Base-by-base conservation (phyloP, 1,140 invertebrate species). In the Drosophila sturtevanti region DNA sequence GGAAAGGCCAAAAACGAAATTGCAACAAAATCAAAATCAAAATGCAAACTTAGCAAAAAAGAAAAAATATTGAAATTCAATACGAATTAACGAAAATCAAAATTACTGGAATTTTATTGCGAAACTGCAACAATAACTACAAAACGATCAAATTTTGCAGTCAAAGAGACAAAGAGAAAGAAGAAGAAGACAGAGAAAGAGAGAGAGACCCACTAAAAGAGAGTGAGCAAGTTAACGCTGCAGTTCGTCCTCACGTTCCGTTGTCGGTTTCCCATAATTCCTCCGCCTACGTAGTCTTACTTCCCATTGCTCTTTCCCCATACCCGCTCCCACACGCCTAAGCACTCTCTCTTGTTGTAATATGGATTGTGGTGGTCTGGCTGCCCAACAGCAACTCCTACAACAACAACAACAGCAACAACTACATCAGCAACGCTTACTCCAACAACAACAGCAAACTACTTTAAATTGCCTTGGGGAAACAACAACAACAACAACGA, bases 291-390 rank as follows among this genome's bases (percentile, higher is more conserved):
- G 44, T 48, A 48, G 16, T 34, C 62, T 68, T 66, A 60, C 63
- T 61, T 37, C 61, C 72, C 35, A 21, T 21, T 21, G 41, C 67
- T 62, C 37, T 52, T 38, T 54, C 63, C 41, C 38, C 44, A n/a
- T n/a, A n/a, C n/a, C n/a, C n/a, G n/a, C n/a, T n/a, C n/a, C n/a
- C n/a, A n/a, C 52, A 35, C 62, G 54, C 22, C 60, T 61, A 63
- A 51, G 21, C 11, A 10, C 9, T 35, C 16, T 21, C 41, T 51
- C 70, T 66, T 38, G 34, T 79, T 67, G 66, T 82, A 86, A 78
- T 87, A 86, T 86, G 82, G 82, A 86, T 86, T 86, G 84, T 87
- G 82, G 84, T 87, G 84, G 84, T 86, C 68, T 86, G 69, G 82
- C 82, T 74, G 82, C 82, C 65, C 81, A 86, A 77, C 81, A 81